Percentiles rank a stretch among this genome's conserved stretches.
phyloP scores from a whole-genome alignment of 2,888 invertebrate species.

The Drosophila neoperkinsi region DNA sequence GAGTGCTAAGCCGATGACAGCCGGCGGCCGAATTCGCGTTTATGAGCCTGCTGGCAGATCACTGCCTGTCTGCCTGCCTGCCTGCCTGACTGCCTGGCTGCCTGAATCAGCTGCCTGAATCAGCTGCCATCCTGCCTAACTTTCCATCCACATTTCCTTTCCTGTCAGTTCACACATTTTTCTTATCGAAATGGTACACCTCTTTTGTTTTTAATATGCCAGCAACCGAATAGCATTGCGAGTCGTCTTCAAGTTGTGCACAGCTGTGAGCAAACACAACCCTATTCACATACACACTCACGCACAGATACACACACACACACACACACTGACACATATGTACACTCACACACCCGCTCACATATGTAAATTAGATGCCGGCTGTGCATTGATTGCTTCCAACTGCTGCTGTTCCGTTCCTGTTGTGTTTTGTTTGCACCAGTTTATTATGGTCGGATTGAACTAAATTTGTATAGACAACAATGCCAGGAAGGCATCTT shows the following conservation, averaged over 20 bases:
- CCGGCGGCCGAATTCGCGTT: constrained; percentile 2
- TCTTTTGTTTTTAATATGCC: constrained; percentile 48
- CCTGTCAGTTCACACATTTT: constrained; percentile 8
- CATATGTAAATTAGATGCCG: constrained; percentile 62
- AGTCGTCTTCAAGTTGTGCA: constrained; percentile 43
- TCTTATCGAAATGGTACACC: constrained; percentile 48
- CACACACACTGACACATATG: neutral
- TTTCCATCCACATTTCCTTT: constrained; percentile 4
- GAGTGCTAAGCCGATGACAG: constrained; percentile 44
- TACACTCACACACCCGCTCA: neutral
- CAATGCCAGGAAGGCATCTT: constrained; percentile 7
- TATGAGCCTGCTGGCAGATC: constrained; percentile 24
- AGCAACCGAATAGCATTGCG: constrained; percentile 20
- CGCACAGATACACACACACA: neutral
- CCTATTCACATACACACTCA: neutral
- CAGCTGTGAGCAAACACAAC: constrained; percentile 46
- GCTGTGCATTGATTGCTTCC: constrained; percentile 54
- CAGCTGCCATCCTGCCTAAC: neutral
- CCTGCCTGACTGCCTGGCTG: too few species aligned
- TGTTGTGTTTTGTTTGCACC: constrained; percentile 13
- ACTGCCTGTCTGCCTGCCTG: constrained; percentile 10
- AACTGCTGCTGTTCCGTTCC: constrained; percentile 21
- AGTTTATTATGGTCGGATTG: constrained; percentile 32
- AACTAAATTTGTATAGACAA: constrained; percentile 24
- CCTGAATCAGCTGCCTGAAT: neutral